Percentiles rank a stretch among this genome's conserved stretches.
phyloP scores from a whole-genome alignment of 2,888 invertebrate species.

The Brachylomia viminalis region DNA sequence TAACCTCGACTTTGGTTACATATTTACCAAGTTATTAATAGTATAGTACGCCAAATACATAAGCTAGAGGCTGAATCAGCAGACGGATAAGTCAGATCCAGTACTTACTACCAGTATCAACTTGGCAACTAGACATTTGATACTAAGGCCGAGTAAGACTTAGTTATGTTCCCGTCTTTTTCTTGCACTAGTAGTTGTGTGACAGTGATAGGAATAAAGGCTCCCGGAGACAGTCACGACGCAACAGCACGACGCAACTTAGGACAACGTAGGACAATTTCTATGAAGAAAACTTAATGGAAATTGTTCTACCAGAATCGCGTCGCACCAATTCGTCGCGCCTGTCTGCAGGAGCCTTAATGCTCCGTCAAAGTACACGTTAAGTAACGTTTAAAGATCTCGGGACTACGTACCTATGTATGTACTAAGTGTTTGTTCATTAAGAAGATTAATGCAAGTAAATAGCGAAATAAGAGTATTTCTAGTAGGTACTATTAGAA shows the following conservation, averaged over 20 bases:
- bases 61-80: conserved; percentile 74
- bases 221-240: too few relatives aligned
- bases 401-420: too few relatives aligned
- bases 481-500: background rate
- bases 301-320: too few relatives aligned
- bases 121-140: conserved; percentile 19
- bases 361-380: background rate
- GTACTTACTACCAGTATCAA: conserved; percentile 22
- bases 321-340: too few relatives aligned
- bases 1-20: conserved; percentile 84
- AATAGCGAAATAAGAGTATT: conserved; percentile 17
- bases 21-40: conserved; percentile 84
- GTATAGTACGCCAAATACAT: conserved; percentile 79
- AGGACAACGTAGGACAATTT: too few relatives aligned
- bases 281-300: too few relatives aligned
- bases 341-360: background rate
- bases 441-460: too few relatives aligned
- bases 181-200: background rate
- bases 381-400: conserved; percentile 7
- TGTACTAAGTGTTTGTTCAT: too few relatives aligned
- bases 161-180: background rate
- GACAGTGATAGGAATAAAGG: background rate
- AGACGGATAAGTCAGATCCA: conserved; percentile 49
- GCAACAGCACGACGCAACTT: too few relatives aligned
- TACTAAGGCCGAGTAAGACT: conserved; percentile 6